These are phyloP conservation scores for Episyrphus balteatus DNA, from an alignment of 1,140 invertebrate genomes.

Conservation along the genomic window DNA sequence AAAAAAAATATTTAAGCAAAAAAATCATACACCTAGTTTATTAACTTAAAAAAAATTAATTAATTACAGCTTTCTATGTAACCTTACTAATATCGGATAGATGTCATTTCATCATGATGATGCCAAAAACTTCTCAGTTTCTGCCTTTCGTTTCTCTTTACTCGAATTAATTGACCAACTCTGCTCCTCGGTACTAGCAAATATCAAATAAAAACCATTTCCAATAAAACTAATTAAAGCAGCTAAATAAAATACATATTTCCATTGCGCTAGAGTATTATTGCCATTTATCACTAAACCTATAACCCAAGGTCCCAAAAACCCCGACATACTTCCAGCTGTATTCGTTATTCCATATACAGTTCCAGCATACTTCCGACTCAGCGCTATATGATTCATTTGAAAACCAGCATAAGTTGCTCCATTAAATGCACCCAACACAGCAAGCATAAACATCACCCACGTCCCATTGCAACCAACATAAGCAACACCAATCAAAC, in stretches of 20 bases:
- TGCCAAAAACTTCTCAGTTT: background rate
- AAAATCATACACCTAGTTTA: too few relatives aligned
- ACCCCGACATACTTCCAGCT: slow-evolving; percentile 74
- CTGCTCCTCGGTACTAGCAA: slow-evolving; percentile 73
- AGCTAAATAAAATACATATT: slow-evolving; percentile 76
- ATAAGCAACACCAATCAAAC: slow-evolving; percentile 63
- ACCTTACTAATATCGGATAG: background rate
- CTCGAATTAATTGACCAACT: slow-evolving; percentile 45
- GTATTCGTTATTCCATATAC: slow-evolving; percentile 85
- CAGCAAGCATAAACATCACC: slow-evolving; percentile 58
- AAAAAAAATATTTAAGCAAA: too few relatives aligned
- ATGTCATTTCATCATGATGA: background rate
- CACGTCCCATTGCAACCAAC: slow-evolving; percentile 59
- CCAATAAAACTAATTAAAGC: slow-evolving; percentile 64
- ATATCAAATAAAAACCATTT: slow-evolving; percentile 69
- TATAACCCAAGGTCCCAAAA: slow-evolving; percentile 71
- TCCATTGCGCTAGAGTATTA: slow-evolving; percentile 77
- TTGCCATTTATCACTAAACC: slow-evolving; percentile 59
- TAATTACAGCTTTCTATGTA: background rate
- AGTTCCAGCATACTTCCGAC: slow-evolving; percentile 73
- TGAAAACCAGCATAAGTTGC: slow-evolving; percentile 68
- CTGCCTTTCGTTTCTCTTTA: background rate
- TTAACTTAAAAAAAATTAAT: too few relatives aligned
- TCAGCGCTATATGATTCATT: slow-evolving; percentile 81
- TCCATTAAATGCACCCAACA: slow-evolving; percentile 59